Conservation (phyloP, 2,113 vertebrate species). For the Tursiops truncatus region DNA sequence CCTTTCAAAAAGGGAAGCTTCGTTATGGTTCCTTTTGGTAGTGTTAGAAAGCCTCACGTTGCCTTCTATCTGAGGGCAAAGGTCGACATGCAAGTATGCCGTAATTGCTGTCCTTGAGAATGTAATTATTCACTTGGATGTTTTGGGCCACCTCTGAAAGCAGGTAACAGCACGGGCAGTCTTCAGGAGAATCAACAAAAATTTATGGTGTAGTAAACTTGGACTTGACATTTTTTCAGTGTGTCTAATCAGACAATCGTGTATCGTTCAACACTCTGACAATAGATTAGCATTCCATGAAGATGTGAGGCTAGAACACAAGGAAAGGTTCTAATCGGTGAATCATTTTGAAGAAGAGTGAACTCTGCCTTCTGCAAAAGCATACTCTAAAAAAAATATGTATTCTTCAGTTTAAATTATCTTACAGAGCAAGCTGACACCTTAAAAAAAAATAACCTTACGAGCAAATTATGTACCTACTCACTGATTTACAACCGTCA, state of each 20-base stretch:
- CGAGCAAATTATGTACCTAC: rapidly evolving
- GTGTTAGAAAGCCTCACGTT: conserved; percentile 25
- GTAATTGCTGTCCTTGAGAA: conserved; percentile 40
- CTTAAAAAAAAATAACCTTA: not conserved
- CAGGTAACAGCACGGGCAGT: not conserved
- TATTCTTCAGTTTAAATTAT: not conserved
- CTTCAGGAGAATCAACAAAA: not conserved
- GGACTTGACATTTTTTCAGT: not conserved
- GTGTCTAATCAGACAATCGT: not conserved
- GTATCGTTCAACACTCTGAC: not conserved
- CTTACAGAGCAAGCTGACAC: not conserved
- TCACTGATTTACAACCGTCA: not conserved
- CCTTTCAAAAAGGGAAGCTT: conserved; percentile 54
- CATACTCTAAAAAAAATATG: not conserved
- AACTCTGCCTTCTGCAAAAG: not conserved
- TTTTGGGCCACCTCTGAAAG: not conserved
- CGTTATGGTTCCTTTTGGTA: conserved; percentile 25
- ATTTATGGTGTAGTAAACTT: not conserved
- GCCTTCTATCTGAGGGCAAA: conserved; percentile 36
- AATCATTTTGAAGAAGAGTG: not conserved
- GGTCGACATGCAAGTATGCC: conserved; percentile 40
- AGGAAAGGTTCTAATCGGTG: not conserved
- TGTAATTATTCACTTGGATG: not conserved
- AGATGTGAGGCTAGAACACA: not conserved
- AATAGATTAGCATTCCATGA: not conserved